Percentiles rank a stretch among this genome's conserved stretches.
Evolutionary conservation across 2,113 vertebrate species (phyloP).

Genomic region (Corythornis vintsioides): DNA sequence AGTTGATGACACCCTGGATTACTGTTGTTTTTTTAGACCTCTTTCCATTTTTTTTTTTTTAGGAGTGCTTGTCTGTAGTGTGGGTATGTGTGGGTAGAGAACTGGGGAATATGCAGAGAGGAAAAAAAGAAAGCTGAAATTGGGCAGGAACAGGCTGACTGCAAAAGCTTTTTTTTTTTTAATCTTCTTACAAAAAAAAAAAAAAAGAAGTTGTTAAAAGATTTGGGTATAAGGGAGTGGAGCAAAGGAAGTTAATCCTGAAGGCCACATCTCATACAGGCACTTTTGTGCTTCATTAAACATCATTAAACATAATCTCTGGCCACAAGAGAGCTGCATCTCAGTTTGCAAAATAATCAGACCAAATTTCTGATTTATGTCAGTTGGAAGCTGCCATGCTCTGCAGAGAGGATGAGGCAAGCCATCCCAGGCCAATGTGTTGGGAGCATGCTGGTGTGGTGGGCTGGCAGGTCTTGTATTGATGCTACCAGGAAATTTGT

Average conservation of each 20-base stretch:
- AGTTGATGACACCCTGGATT: constrained; percentile 19
- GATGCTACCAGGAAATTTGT: background rate
- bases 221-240: background rate
- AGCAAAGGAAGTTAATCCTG: background rate
- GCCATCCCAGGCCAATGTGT: background rate
- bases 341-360: background rate
- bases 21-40: constrained; percentile 17
- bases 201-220: background rate
- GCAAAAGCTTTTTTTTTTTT: background rate
- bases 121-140: constrained; percentile 1
- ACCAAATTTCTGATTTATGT: background rate
- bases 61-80: background rate
- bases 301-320: accelerated
- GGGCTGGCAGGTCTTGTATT: background rate
- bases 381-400: background rate
- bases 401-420: background rate
- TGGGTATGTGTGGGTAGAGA: constrained; percentile 55
- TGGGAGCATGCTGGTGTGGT: background rate
- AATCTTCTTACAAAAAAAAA: background rate
- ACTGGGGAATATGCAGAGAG: background rate
- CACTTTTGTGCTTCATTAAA: background rate
- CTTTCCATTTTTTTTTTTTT: background rate
- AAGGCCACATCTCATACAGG: background rate
- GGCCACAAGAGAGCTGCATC: background rate
- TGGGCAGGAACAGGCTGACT: background rate